Evolutionary conservation across 2,888 invertebrate species (phyloP), one percentile per base, ranked within the genome.

Genomic region (Lycocerus yunnanus): DNA sequence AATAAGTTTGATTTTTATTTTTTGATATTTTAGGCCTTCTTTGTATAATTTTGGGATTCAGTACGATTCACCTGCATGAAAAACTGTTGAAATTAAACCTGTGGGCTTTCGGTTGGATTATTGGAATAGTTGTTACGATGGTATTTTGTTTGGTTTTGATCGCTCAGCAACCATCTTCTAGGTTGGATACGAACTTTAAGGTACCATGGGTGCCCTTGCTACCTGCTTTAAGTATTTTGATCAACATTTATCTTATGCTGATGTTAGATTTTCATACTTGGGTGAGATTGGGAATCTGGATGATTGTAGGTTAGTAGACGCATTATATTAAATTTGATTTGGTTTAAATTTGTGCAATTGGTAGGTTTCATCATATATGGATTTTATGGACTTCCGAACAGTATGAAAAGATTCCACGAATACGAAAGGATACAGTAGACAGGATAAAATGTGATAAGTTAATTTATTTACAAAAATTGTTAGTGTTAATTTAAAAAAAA

Each of bases 281-380:
- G 96, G 88, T 95, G 4, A 89, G 95, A 58, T 96, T 96, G 84
- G 91, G 94, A 80, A 92, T 95, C 66, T 96, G 96, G 96, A 95
- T 96, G 90, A 90, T 93, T 61, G 85, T 95, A 74, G 96, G 96
- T 91, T 86, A 88, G 89, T 68, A 15, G 15, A 20, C 27, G 13
- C 20, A n/a, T n/a, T n/a, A n/a, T 15, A 2, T 16, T 13, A 16
- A n/a, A n/a, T 16, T 60, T 6, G 13, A 2, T 61, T 13, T 16
- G 10, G 1, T 2, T 8, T 16, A 61, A 15, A 3, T 59, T 59
- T 15, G 1, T 27, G 1, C 3, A 13, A 9, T 18, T 61, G 10
- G 3, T 15, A 63, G 61, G 61, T n/a, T 18, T 63, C 6, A 6
- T 18, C 18, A 18, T 63, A n/a, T 63, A 63, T 18, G 61, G 61